Evolutionary conservation across 2,113 vertebrate species (phyloP).

Genomic region (Morone chrysops): DNA sequence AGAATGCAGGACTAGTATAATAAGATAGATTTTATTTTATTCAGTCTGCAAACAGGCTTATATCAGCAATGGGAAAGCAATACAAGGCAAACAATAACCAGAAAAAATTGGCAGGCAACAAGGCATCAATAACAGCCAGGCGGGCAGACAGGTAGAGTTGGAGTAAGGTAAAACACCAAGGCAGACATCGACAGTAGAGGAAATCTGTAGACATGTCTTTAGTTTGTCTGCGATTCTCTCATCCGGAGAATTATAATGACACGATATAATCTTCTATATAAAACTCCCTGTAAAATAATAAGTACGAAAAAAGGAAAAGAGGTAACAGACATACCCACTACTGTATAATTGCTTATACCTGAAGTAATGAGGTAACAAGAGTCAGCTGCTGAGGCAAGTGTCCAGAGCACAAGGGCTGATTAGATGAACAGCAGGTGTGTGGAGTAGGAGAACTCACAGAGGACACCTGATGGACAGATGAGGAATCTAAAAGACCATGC

Average conservation of each 20-base stretch:
- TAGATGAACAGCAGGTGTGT: constrained; percentile 25
- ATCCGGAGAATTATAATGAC: not conserved
- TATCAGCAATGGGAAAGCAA: not conserved
- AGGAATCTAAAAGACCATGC: constrained; percentile 1
- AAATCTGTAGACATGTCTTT: not conserved
- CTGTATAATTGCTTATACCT: constrained; percentile 38
- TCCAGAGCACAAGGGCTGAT: constrained; percentile 31
- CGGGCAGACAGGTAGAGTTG: not conserved
- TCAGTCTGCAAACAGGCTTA: not conserved
- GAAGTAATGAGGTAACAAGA: constrained; percentile 41
- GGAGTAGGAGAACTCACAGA: not conserved
- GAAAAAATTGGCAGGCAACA: not conserved
- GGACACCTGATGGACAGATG: constrained; percentile 46
- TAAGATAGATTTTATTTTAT: not conserved
- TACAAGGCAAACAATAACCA: not conserved
- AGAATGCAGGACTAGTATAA: not conserved
- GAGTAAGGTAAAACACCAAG: not conserved
- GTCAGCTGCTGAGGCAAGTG: constrained; percentile 50
- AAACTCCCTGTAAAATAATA: not conserved
- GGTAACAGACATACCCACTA: constrained; percentile 5
- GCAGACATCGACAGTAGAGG: not conserved
- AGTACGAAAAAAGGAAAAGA: not conserved
- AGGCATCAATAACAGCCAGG: not conserved
- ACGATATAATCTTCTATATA: not conserved
- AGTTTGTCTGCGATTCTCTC: not conserved